Percentiles rank a stretch among this genome's conserved stretches.
phyloP scores from a whole-genome alignment of 2,113 vertebrate species.

The Myiozetetes cayanensis region DNA sequence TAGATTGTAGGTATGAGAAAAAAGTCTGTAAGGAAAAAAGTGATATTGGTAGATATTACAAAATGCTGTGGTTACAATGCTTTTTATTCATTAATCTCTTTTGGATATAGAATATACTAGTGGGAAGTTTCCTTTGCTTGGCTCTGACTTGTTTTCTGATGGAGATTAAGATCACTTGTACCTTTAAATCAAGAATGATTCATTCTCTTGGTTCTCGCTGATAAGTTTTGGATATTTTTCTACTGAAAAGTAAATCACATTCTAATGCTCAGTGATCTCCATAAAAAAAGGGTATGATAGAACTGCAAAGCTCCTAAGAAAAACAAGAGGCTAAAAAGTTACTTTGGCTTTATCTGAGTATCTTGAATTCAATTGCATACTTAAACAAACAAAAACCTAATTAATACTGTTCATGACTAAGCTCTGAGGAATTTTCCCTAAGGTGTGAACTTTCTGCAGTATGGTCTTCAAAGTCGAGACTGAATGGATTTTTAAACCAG shows the following conservation, averaged over 20 bases:
- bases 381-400: not conserved
- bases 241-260: not conserved
- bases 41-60: not conserved
- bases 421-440: not conserved
- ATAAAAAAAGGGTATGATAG: not conserved
- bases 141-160: not conserved
- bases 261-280: not conserved
- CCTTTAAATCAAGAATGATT: not conserved
- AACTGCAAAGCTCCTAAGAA: not conserved
- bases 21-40: not conserved
- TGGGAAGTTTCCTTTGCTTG: not conserved
- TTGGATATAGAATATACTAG: not conserved
- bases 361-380: not conserved
- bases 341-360: not conserved
- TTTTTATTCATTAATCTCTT: not conserved
- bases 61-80: not conserved
- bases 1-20: not conserved
- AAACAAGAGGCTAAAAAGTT: not conserved
- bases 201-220: not conserved
- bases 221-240: not conserved
- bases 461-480: not conserved
- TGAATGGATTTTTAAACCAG: not conserved
- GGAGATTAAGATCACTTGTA: not conserved
- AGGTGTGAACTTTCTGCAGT: not conserved
- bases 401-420: not conserved